Evolutionary conservation across 2,113 vertebrate species (phyloP), one percentile per base, ranked within the genome.

Genomic region (Barbus barbus): DNA sequence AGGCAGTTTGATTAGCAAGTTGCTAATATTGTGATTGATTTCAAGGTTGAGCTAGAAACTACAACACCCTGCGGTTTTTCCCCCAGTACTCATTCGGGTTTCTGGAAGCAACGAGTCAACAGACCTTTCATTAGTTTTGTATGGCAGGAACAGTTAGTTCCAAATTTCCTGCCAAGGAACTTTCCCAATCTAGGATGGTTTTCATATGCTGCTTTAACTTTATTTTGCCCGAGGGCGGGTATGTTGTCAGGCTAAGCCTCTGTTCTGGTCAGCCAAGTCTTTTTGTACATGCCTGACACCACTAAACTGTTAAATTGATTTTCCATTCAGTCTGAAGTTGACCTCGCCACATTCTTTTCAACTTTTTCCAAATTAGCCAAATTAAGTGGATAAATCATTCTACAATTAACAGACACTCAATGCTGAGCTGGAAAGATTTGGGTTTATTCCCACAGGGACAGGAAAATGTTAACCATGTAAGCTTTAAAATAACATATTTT

Each of bases 231-330:
- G 33, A 69, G 41, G 24, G 20, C 1, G 26, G 61, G 46, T 3
- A 78, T 38, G 31, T 5, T 16, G 31, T 78, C 22, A 9, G 13
- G 6, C 75, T 16, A 2, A 56, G 44, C 26, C 28, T 71, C 46
- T n/a, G 28, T 80, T 80, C n/a, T 75, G 28, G n/a, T 26, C n/a
- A 74, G 28, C 78, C 22, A 79, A 80, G 44, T 48, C 36, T 61
- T 48, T 36, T 24, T 77, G 77, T 63, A 74, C 41, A 81, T 28
- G 85, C 60, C 9, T 31, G 72, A 81, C 84, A 83, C 58, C 14
- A 41, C 69, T 51, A 11, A 75, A 87, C n/a, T 56, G 53, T 78
- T 82, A 14, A 74, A 79, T 5, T 5, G 60, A 81, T 28, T 82
- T 79, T 71, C 56, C 48, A 18, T 31, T 48, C 16, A 48, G 41